Percentiles rank a stretch among this genome's conserved stretches.
Evolutionary conservation across 2,797 vertebrate genomes (phyloP).

Genomic region (Lithobates sylvaticus): DNA sequence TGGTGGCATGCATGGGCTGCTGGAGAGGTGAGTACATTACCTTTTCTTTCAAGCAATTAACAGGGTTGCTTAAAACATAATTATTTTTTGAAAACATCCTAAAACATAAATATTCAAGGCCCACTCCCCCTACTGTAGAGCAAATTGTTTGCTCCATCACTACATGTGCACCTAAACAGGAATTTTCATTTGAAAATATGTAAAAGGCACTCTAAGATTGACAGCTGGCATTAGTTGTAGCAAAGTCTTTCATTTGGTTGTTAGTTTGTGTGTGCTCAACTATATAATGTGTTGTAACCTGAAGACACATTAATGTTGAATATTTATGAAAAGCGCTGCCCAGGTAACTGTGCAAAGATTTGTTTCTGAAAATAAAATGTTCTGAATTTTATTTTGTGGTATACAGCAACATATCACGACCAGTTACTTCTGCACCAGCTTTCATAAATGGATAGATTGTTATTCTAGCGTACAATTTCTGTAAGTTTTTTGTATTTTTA

Average conservation of each 20-base stretch:
- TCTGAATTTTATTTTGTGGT: background rate
- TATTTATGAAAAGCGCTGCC: background rate
- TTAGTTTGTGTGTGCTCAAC: background rate
- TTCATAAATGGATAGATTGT: background rate
- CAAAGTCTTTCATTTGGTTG: background rate
- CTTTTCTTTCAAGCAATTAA: too few species aligned
- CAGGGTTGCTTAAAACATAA: too few species aligned
- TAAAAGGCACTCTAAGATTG: background rate
- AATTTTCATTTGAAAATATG: too few species aligned
- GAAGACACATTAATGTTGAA: background rate
- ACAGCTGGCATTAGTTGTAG: background rate
- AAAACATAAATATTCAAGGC: too few species aligned
- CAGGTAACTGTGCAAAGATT: background rate
- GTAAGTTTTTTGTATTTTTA: constrained; percentile 19
- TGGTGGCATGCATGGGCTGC: too few species aligned
- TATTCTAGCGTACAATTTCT: background rate
- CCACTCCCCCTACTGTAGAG: too few species aligned
- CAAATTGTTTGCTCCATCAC: too few species aligned
- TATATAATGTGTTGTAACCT: background rate
- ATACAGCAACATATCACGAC: background rate
- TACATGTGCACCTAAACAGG: too few species aligned
- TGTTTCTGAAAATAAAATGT: background rate
- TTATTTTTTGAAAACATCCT: too few species aligned
- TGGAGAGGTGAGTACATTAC: too few species aligned
- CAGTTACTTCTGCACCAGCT: background rate